Evolutionary conservation across 2,888 invertebrate genomes (phyloP).

Genomic region (Sesia bembeciformis): DNA sequence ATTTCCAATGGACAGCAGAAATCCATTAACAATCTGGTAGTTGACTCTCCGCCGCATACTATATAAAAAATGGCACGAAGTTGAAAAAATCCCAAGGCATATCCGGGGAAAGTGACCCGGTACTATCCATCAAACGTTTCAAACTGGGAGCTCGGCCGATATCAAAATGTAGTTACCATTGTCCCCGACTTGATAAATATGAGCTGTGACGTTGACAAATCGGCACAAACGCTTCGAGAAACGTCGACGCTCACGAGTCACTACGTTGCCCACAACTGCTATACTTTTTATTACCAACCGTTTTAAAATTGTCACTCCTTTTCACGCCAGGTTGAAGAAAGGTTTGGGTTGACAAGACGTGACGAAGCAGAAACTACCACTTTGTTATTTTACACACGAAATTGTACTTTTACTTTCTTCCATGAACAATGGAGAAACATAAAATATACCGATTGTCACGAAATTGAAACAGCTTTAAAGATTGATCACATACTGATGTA

Average conservation of each 20-base stretch:
- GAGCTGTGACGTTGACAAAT: conserved; percentile 67
- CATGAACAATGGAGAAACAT: too few relatives aligned
- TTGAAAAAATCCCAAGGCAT: neutral
- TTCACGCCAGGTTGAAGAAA: neutral
- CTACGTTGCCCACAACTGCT: conserved; percentile 1
- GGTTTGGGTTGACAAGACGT: neutral
- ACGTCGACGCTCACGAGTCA: conserved; percentile 15
- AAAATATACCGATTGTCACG: too few relatives aligned
- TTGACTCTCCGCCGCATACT: too few relatives aligned
- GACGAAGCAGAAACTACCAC: neutral
- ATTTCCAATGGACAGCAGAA: too few relatives aligned
- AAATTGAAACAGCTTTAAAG: too few relatives aligned
- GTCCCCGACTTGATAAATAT: conserved; percentile 65
- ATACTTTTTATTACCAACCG: neutral
- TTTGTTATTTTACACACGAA: too few relatives aligned
- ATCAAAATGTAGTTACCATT: conserved; percentile 70
- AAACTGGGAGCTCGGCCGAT: conserved; percentile 47
- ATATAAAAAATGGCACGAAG: neutral
- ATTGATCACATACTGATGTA: too few relatives aligned
- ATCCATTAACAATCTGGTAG: too few relatives aligned
- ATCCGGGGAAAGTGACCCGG: conserved; percentile 20
- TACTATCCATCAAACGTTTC: conserved; percentile 57
- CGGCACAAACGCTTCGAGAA: conserved; percentile 22
- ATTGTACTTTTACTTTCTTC: too few relatives aligned
- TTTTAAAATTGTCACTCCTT: neutral